Percentiles rank a stretch among this genome's conserved stretches.
Conservation (phyloP, 2,888 invertebrate species). For the Scaptomyza cyrtandrae region DNA sequence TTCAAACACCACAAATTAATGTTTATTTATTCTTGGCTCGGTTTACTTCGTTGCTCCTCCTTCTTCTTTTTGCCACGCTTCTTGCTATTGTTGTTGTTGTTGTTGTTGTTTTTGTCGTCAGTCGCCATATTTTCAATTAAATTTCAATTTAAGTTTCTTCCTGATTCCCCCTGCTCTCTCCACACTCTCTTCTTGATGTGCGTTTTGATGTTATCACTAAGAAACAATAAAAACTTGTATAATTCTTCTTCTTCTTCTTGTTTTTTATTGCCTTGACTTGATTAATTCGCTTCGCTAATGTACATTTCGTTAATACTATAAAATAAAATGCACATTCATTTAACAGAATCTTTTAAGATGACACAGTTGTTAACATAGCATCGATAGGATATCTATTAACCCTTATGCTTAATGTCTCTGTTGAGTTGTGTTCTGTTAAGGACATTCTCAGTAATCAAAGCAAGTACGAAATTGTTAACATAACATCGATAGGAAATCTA, state of each 20-base stretch:
- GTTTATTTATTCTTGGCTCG: slow-evolving; percentile 68
- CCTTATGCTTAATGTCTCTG: no score
- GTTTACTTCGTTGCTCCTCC: slow-evolving; percentile 30
- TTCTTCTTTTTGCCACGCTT: slow-evolving; percentile 44
- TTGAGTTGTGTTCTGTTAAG: no score
- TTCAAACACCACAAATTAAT: slow-evolving; percentile 47
- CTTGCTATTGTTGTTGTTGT: slow-evolving; percentile 21
- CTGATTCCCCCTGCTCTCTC: slow-evolving; percentile 16
- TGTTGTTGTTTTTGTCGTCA: background rate
- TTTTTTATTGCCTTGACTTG: background rate
- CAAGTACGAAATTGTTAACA: no score
- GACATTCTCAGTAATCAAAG: no score
- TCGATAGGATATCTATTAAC: no score
- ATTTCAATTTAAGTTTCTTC: slow-evolving; percentile 60
- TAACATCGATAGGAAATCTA: no score
- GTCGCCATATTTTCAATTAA: slow-evolving; percentile 62
- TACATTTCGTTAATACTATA: background rate
- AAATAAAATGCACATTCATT: background rate
- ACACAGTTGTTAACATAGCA: no score
- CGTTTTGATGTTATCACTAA: slow-evolving; percentile 3
- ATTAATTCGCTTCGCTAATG: no score
- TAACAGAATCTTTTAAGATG: background rate
- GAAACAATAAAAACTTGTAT: slow-evolving; percentile 8
- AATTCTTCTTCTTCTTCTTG: background rate
- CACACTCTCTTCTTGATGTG: background rate